These are phyloP conservation scores for Perognathus longimembris DNA, from an alignment of 2,113 vertebrate genomes.

Conservation along the genomic window DNA sequence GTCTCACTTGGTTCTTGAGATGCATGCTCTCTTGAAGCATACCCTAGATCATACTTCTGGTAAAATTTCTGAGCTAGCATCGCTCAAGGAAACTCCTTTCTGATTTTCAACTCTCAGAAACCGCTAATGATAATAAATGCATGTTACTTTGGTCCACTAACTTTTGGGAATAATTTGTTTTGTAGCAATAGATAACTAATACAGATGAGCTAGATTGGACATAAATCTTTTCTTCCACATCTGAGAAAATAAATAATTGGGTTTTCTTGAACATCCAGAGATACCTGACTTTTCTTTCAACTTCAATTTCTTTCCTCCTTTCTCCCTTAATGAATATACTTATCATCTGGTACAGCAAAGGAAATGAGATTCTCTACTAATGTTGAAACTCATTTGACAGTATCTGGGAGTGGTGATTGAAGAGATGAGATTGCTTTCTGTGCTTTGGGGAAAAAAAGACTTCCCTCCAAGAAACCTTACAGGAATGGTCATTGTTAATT, in stretches of 20 bases:
- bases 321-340: conserved; percentile 50
- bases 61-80: background rate
- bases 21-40: background rate
- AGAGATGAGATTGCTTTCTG: background rate
- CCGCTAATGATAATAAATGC: background rate
- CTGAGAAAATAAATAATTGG: conserved; percentile 54
- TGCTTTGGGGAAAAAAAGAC: conserved; percentile 60
- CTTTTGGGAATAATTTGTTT: conserved; percentile 39
- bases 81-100: background rate
- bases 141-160: conserved; percentile 10
- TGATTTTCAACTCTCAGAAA: background rate
- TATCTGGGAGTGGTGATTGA: conserved; percentile 64
- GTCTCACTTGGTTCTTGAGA: background rate
- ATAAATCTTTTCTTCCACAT: conserved; percentile 36
- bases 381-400: conserved; percentile 71
- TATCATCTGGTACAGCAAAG: conserved; percentile 45
- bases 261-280: conserved; percentile 41
- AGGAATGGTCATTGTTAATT: conserved; percentile 70
- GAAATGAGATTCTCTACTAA: conserved; percentile 73
- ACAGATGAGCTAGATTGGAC: conserved; percentile 30
- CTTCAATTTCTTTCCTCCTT: conserved; percentile 3
- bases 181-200: conserved; percentile 15
- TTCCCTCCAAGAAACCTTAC: conserved; percentile 34
- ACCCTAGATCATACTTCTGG: background rate
- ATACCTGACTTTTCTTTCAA: conserved; percentile 48